Evolutionary conservation across 2,797 vertebrate species (phyloP).

Genomic region (Podargus strigoides): DNA sequence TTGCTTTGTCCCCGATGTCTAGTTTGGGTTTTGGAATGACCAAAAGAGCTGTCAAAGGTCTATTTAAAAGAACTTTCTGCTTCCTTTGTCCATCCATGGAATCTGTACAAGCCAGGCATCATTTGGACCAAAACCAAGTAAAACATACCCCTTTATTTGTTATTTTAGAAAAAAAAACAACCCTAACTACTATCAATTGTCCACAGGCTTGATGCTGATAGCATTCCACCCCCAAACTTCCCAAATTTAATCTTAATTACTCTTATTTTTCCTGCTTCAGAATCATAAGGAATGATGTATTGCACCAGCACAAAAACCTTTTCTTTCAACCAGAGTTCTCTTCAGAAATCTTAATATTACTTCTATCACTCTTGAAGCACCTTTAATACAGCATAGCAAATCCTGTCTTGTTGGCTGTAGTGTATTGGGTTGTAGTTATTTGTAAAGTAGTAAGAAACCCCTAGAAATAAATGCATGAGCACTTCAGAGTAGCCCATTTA

Average conservation of each 20-base stretch:
- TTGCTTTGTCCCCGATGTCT: rapidly evolving
- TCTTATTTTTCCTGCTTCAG: not conserved
- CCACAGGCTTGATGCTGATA: not conserved
- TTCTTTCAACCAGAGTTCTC: not conserved
- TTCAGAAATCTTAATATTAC: not conserved
- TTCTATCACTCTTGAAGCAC: not conserved
- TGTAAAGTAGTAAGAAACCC: not conserved
- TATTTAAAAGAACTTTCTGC: not conserved
- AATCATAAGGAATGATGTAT: not conserved
- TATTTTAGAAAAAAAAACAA: too few relatives aligned
- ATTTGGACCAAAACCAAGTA: too few relatives aligned
- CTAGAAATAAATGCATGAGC: not conserved
- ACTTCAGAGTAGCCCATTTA: not conserved
- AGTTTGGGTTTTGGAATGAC: not conserved
- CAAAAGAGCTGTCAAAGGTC: not conserved
- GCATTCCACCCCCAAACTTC: not conserved
- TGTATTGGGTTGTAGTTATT: not conserved
- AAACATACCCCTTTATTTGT: too few relatives aligned
- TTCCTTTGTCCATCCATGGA: not conserved
- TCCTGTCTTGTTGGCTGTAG: not conserved
- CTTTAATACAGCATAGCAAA: not conserved
- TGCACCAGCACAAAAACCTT: not conserved
- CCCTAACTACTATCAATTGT: rapidly evolving
- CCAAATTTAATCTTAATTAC: not conserved
- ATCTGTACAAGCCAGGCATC: not conserved